Percentiles rank a stretch among this genome's conserved stretches.
Conservation (phyloP, 2,797 vertebrate species). For the Meda fulgida region DNA sequence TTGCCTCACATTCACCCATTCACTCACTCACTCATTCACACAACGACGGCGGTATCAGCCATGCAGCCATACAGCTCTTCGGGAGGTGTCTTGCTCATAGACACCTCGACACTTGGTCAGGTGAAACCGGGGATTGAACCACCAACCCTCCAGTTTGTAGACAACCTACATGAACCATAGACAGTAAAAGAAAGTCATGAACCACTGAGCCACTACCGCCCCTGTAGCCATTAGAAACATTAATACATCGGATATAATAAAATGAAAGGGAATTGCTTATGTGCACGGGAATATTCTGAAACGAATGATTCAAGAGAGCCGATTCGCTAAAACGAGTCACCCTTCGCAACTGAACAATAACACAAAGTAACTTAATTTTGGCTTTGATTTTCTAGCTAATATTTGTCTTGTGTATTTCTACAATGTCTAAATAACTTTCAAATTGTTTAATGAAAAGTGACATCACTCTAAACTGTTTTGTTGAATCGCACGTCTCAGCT, state of each 20-base stretch:
- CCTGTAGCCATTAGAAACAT: not conserved
- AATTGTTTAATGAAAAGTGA: not conserved
- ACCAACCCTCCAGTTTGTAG: no score
- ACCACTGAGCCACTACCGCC: no score
- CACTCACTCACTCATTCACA: no score
- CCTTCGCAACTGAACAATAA: not conserved
- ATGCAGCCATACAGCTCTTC: no score
- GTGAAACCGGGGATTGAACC: no score
- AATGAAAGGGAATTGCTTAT: not conserved
- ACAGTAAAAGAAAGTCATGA: no score
- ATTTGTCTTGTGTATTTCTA: not conserved
- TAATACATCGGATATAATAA: not conserved
- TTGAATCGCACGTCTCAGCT: slow-evolving; percentile 24
- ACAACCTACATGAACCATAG: no score
- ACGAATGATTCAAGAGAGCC: not conserved
- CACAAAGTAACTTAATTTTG: not conserved
- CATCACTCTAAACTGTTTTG: not conserved
- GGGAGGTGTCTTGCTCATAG: no score
- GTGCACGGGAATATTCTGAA: not conserved
- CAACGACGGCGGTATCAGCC: no score
- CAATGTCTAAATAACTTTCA: not conserved
- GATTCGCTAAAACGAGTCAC: slow-evolving; percentile 18
- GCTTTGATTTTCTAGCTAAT: not conserved
- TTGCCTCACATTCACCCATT: no score
- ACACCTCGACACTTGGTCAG: no score